These are phyloP conservation scores for Magallana gigas DNA, from an alignment of 1,140 invertebrate species.

Conservation along the genomic window DNA sequence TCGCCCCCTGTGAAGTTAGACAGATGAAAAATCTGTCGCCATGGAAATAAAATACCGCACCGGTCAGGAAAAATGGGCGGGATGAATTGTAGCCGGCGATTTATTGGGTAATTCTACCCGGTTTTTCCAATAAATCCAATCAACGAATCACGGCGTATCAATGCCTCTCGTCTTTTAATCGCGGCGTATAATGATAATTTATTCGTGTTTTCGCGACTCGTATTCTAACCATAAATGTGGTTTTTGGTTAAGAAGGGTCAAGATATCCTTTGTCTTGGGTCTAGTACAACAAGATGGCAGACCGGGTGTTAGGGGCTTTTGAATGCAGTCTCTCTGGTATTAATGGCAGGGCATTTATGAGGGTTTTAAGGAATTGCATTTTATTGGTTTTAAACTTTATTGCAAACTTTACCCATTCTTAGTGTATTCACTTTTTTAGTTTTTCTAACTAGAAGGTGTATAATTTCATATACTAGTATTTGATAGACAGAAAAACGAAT, in stretches of 20 bases:
- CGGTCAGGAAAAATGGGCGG: not conserved
- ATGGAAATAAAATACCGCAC: constrained; percentile 22
- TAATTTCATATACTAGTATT: no score
- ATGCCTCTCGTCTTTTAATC: not conserved
- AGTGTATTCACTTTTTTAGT: no score
- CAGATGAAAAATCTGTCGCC: constrained; percentile 30
- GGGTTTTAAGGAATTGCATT: no score
- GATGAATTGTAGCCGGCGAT: constrained; percentile 5
- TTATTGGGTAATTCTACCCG: constrained; percentile 30
- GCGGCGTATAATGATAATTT: constrained; percentile 20
- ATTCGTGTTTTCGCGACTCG: not conserved
- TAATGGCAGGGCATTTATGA: no score
- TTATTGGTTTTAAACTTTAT: no score
- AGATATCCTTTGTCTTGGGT: not conserved
- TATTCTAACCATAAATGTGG: constrained; percentile 31
- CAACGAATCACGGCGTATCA: constrained; percentile 14
- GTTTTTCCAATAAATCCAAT: constrained; percentile 21
- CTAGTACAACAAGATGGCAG: not conserved
- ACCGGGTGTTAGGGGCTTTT: not conserved
- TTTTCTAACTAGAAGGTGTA: no score
- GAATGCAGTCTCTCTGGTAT: not conserved
- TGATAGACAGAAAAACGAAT: no score
- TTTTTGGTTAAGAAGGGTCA: constrained; percentile 1
- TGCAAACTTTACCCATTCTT: no score
- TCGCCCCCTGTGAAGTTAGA: not conserved